Evolutionary conservation across 2,888 invertebrate genomes (phyloP), one percentile per base, ranked within the genome.

Genomic region (Gymnosoma rotundatum): DNA sequence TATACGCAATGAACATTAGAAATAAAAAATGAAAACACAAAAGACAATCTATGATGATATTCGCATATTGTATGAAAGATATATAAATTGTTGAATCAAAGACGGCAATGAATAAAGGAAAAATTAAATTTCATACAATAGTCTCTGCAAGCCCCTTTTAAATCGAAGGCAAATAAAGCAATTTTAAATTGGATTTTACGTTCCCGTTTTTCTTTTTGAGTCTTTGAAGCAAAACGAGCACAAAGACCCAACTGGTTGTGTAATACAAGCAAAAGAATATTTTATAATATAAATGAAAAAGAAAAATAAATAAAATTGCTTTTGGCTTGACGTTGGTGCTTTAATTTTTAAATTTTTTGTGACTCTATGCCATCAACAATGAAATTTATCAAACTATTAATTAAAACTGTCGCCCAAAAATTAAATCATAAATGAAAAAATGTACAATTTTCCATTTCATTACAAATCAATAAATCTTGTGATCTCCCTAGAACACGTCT

Each of bases 361-460:
- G 9, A 10, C 10, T 20, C 10, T 16, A 12, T 42, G 14, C 18
- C 20, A 61, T 48, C 73, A 61, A 45, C n/a, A 60, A 69, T 45
- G n/a, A 75, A 64, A 70, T 56, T 79, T 42, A 52, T 72, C 64
- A 76, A 82, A 70, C 70, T 72, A 83, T 84, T 84, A 81, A 84
- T 81, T 84, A 78, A 78, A 70, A 78, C 21, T 60, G 70, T 66
- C 69, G 50, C 50, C 72, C 14, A 16, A 45, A 50, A 42, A 12
- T 42, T 10, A 42, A 42, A 3, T 42, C 45, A 67, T 12, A 18
- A 64, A 36, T 50, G 21, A 60, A 52, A 69, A 25, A 78, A 60
- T 63, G 14, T 48, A 58, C 64, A 84, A 78, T 84, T 81, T 84
- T 84, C 78, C 84, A 81, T 84, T 84, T 81, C 84, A 82, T 78